Base-by-base conservation (phyloP, 2,797 vertebrate species). In the Myotis pilosus region DNA sequence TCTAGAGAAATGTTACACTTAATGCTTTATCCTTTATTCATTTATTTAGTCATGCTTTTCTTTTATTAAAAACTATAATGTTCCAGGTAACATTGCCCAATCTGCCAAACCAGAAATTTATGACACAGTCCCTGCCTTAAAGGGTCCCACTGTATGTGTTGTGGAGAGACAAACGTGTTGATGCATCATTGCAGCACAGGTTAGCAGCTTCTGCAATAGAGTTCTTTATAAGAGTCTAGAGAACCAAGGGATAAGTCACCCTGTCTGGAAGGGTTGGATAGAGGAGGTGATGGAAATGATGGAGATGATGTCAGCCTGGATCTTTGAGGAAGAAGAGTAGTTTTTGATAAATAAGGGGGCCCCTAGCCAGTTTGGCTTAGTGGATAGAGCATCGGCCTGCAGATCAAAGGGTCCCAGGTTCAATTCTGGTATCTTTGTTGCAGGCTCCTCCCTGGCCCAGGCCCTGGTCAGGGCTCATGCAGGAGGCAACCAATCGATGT, bases 111-210 rank as follows among this genome's bases (percentile, higher is more conserved):
- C 71, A 91, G 55, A 49, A 85, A 85, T 75, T 25, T 7, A 66
- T 22, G 60, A 28, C 15, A n/a, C 1, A 6, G 1, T 4, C 44
- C 47, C 38, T 87, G 23, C 38, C 44, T 79, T 60, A 79, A 90
- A 85, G 17, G 15, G 55, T 20, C n/a, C 23, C 25, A 8, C 13
- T 28, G 6, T 62, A n/a, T 6, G 6, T 4, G 0, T 3, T 4
- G 33, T 74, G 17, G 30, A 57, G n/a, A 10, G 5, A 53, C 5
- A 74, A 6, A 51, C 12, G 19, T 33, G 17, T 1, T 33, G 30
- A 16, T 2, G 5, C 1, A 4, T 30, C 8, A 3, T 2, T 5
- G 17, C 9, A 28, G 23, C 23, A 0, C 5, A 30, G 7, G 23
- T 8, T 23, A 74, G 47, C 16, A 13, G 2, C 19, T 36, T 41